These are phyloP conservation scores for Cosmopolites sordidus DNA, from an alignment of 2,888 invertebrate species.

Conservation along the genomic window DNA sequence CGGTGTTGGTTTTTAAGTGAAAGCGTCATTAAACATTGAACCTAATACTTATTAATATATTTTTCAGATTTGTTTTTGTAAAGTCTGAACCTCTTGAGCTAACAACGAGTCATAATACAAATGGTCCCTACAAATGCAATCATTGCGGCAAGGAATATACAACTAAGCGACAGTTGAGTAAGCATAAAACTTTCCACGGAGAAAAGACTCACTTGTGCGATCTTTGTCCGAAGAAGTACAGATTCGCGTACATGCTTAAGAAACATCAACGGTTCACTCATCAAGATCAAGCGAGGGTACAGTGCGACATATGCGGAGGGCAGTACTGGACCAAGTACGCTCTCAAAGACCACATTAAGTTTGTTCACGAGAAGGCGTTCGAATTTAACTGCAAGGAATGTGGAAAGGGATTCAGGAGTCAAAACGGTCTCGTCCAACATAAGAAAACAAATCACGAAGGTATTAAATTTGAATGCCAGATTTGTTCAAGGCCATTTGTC, in stretches of 20 bases:
- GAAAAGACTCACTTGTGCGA: constrained; percentile 29
- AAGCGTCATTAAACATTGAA: too few relatives aligned
- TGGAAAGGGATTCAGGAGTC: constrained; percentile 30
- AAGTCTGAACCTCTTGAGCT: too few relatives aligned
- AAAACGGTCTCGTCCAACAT: constrained; percentile 29
- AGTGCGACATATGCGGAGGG: constrained; percentile 29
- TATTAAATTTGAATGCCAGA: constrained; percentile 30
- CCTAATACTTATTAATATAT: too few relatives aligned
- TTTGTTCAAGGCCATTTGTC: constrained; percentile 33
- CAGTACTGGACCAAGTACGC: constrained; percentile 28
- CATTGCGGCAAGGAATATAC: constrained; percentile 25
- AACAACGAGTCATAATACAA: too few relatives aligned
- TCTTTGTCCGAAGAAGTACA: constrained; percentile 31
- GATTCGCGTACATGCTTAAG: constrained; percentile 22
- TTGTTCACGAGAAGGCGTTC: constrained; percentile 49
- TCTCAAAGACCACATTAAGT: constrained; percentile 27
- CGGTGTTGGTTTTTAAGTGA: too few relatives aligned
- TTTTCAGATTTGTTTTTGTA: too few relatives aligned
- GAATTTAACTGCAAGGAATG: constrained; percentile 36
- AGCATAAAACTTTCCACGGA: constrained; percentile 27
- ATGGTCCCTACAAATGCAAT: constrained; percentile 8
- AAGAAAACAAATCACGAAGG: constrained; percentile 32
- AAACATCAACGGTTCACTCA: constrained; percentile 30
- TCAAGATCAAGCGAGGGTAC: constrained; percentile 23
- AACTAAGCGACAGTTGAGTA: constrained; percentile 15